Base-by-base conservation (phyloP, 2,888 invertebrate genomes). In the Tenthredo livida region DNA sequence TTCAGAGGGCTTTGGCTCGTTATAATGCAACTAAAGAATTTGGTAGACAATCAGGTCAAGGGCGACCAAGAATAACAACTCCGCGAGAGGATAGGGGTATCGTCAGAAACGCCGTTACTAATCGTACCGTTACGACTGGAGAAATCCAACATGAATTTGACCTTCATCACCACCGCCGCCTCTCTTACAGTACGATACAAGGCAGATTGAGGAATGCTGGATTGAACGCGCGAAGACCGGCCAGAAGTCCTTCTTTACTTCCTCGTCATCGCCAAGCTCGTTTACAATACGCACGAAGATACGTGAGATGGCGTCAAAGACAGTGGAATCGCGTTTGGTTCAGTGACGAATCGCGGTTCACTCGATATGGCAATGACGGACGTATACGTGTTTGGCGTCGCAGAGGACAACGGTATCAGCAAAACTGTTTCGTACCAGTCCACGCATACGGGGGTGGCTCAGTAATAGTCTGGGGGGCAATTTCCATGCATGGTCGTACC, bases 201-300 rank as follows among this genome's bases (percentile, higher is more conserved):
- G n/a, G 12, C 43, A 75, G 75, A 43, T 43, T 75, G 43, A 75
- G 21, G 43, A 15, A 75, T n/a, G 15, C 47, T 75, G 75, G 43
- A 75, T 43, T 75, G 75, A 17, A 47, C 40, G 40, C 43, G 75
- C 40, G 75, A 17, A 75, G 75, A 75, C 43, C 75, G 7, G 75
- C 47, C 21, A 9, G 21, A 75, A 21, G 43, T 43, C 75, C 75
- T 75, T 43, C 21, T 43, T 25, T 75, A 21, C 40, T 47, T n/a
- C 40, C 17, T 43, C 75, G 47, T 21, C 43, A 75, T 75, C 75
- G 75, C 75, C 75, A 25, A 21, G 75, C 75, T 43, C 75, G 75
- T 17, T 47, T 43, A 40, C 17, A 75, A 43, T 75, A 75, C 25
- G 75, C 75, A 21, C 75, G 47, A 9, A n/a, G 75, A 43, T 75